Percentiles rank a stretch among this genome's conserved stretches.
Evolutionary conservation across 2,888 invertebrate genomes (phyloP).

Genomic region (Frankliniella intonsa): DNA sequence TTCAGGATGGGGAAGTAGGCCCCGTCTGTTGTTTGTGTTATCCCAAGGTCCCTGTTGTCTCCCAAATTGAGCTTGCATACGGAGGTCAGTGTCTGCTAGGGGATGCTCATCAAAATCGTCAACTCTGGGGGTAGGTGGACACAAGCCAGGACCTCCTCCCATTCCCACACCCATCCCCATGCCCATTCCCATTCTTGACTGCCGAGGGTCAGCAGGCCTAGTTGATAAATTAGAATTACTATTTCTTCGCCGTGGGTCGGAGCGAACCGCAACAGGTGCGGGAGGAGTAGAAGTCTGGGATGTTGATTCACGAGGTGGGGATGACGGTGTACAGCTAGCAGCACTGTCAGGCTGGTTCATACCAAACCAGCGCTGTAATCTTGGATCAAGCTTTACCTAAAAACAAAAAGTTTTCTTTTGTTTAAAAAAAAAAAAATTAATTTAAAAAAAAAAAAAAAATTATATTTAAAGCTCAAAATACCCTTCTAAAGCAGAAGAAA

Average conservation of each 20-base stretch:
- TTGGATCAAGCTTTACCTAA: slow-evolving; percentile 29
- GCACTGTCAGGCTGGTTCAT: background rate
- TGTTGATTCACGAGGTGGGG: background rate
- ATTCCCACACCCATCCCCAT: background rate
- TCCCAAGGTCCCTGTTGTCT: background rate
- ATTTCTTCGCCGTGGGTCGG: slow-evolving; percentile 1
- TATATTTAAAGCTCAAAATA: too few species aligned
- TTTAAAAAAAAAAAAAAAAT: background rate
- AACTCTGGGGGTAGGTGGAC: background rate
- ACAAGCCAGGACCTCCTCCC: background rate
- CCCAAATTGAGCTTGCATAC: background rate
- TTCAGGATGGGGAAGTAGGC: background rate
- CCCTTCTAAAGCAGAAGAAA: background rate
- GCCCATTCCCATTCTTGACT: background rate
- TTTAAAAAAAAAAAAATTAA: background rate
- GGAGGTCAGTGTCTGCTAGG: background rate
- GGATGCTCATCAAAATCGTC: background rate
- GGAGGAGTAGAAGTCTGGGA: background rate
- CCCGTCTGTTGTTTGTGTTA: background rate
- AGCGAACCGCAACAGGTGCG: background rate
- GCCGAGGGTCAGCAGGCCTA: background rate
- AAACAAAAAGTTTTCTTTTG: background rate
- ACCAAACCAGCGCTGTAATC: slow-evolving; percentile 24
- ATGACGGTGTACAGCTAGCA: background rate
- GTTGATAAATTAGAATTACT: background rate